Evolutionary conservation across 2,113 vertebrate species (phyloP), one percentile per base, ranked within the genome.

Genomic region (Trichechus manatus): DNA sequence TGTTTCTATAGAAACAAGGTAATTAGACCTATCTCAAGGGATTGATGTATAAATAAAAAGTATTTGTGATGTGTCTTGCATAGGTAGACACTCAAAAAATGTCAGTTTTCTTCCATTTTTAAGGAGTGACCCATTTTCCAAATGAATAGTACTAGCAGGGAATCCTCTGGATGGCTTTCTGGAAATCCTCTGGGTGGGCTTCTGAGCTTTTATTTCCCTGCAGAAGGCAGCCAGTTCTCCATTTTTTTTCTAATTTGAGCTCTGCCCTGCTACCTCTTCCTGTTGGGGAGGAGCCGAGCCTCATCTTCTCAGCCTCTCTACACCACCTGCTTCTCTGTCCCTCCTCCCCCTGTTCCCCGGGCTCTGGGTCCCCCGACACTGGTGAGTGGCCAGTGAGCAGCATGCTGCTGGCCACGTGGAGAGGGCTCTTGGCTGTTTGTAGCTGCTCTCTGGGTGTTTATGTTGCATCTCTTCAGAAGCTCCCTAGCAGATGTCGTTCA

Each of bases 401-500:
- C 36, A 36, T 4, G 61, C 53, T 22, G 80, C 64, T 31, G 68
- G 85, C 9, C 10, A 0, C 85, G 74, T 13, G 68, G 50, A 91
- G 53, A 83, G 63, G 33, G 50, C 50, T 79, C 68, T 4, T 15
- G 61, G 70, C 77, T 95, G 95, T 89, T 93, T 70, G 50, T 39
- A 61, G 88, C 64, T 53, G 36, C 29, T 85, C 89, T 84, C 90
- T 66, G 59, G 78, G 66, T 96, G 88, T 92, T 96, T 95, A 79
- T 96, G 94, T 66, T 91, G 31, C 92, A 89, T 96, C 29, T 92
- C 87, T 91, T 87, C 89, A 63, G 75, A 94, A 90, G 93, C 91
- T 94, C 9, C 90, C 93, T 53, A 44, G 74, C 96, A 97, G 95
- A 94, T 97, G 96, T 95, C 89, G 97, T 94, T 97, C 95, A 97